Evolutionary conservation across 2,113 vertebrate genomes (phyloP).

Genomic region (Galbula dea): DNA sequence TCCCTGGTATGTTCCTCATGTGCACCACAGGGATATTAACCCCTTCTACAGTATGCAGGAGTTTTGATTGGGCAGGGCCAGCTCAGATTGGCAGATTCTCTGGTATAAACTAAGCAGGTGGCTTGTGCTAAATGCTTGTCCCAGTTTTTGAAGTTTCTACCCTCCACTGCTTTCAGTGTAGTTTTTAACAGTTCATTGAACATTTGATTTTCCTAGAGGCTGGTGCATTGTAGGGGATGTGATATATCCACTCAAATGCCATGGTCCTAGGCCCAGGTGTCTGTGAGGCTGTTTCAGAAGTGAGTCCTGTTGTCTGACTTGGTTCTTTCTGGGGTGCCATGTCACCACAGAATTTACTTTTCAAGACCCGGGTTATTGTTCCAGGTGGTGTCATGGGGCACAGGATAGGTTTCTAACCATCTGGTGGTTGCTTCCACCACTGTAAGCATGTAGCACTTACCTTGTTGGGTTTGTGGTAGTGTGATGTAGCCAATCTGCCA

Average conservation of each 20-base stretch:
- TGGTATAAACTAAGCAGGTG: too few relatives aligned
- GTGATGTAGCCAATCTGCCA: not conserved
- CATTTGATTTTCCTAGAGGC: too few relatives aligned
- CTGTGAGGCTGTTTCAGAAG: not conserved
- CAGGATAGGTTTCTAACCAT: not conserved
- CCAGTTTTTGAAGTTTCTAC: too few relatives aligned
- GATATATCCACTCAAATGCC: not conserved
- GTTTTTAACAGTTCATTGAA: too few relatives aligned
- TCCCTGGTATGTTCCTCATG: too few relatives aligned
- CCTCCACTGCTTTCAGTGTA: too few relatives aligned
- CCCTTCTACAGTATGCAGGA: too few relatives aligned
- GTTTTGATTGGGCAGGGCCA: too few relatives aligned
- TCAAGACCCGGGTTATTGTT: not conserved
- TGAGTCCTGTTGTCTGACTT: not conserved
- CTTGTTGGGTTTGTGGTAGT: not conserved
- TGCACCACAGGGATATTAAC: too few relatives aligned
- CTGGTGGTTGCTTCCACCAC: not conserved
- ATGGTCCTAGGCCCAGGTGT: not conserved
- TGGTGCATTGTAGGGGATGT: too few relatives aligned
- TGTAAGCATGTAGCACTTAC: not conserved
- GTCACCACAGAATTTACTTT: not conserved
- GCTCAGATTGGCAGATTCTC: too few relatives aligned
- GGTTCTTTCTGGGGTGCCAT: not conserved
- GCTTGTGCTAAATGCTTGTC: too few relatives aligned
- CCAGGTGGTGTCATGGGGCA: not conserved